Evolutionary conservation across 2,797 vertebrate genomes (phyloP), one percentile per base, ranked within the genome.

Genomic region (Poeciliopsis turneri): DNA sequence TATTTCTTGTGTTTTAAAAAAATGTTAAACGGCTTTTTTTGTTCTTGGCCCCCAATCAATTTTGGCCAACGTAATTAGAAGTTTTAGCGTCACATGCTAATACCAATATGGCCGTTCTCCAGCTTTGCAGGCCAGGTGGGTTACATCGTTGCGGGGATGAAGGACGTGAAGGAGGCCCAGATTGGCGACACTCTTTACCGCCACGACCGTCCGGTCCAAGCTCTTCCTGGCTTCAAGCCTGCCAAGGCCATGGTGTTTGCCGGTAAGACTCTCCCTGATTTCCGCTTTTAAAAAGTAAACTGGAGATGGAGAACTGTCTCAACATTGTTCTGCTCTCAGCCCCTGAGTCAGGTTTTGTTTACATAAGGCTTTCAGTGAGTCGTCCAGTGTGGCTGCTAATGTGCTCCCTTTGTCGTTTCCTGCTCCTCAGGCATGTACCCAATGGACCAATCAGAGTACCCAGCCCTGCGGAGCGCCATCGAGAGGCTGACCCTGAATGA

Each of bases 181-280:
- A 97, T 99, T 90, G 98, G 98, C 87, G 98, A 99, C 92, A 99
- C 98, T 0, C 93, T 99, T 20, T 96, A 95, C 94, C 96, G 94
- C 82, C 96, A 96, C 80, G 97, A 97, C 16, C 96, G 96, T 81
- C 97, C 97, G 3, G 97, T 98, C 87, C 95, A 98, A 51, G 92
- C 97, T 76, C 95, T 99, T 74, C 97, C 97, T 25, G 98, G 98
- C 64, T 99, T 99, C 87, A 98, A 97, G 91, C 97, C 97, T 41
- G 98, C 95, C 81, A 99, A 98, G 91, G 94, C 97, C 90, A 99
- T 99, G 98, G 98, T 99, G 80, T 99, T 99, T 91, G 98, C 98
- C 94, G 98, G 98, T 99, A 77, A 74, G 87, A 47, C 0, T 10
- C 61, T 5, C 13, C 59, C 28, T 74, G n/a, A 45, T 30, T 11